phyloP scores from a whole-genome alignment of 1,140 invertebrate genomes.

The Drosophila erecta region DNA sequence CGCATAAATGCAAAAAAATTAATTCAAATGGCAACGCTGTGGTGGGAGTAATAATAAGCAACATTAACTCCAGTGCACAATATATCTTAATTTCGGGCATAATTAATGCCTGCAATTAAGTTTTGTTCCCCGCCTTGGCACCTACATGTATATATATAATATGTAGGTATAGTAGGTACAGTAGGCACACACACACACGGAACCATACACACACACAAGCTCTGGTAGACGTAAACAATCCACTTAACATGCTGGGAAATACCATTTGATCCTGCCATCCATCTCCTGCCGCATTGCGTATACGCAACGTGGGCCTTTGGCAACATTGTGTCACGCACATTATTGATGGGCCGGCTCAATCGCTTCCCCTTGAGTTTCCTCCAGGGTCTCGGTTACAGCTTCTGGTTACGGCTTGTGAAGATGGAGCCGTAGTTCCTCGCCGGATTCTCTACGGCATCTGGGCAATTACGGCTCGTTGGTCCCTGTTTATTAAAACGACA shows the following conservation, averaged over 20 bases:
- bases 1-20: constrained; percentile 48
- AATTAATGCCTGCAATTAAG: constrained; percentile 76
- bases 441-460: constrained; percentile 37
- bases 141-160: too few relatives aligned
- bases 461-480: constrained; percentile 61
- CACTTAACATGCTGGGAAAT: constrained; percentile 77
- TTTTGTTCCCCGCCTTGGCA: constrained; percentile 27
- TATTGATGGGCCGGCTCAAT: constrained; percentile 69
- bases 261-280: constrained; percentile 79
- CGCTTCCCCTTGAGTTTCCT: constrained; percentile 35
- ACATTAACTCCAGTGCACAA: constrained; percentile 53
- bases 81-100: constrained; percentile 71
- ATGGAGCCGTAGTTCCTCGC: neutral
- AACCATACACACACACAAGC: neutral
- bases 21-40: constrained; percentile 63
- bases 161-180: too few relatives aligned
- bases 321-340: constrained; percentile 67
- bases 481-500: constrained; percentile 75
- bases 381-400: constrained; percentile 33
- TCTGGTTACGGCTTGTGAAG: neutral
- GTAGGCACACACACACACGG: neutral
- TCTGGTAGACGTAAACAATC: constrained; percentile 62
- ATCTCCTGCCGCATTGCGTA: constrained; percentile 62
- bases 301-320: constrained; percentile 54
- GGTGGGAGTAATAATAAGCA: constrained; percentile 30